These are phyloP conservation scores for Chamaedrilus cognettii DNA, from an alignment of 2,888 invertebrate species.

Conservation along the genomic window DNA sequence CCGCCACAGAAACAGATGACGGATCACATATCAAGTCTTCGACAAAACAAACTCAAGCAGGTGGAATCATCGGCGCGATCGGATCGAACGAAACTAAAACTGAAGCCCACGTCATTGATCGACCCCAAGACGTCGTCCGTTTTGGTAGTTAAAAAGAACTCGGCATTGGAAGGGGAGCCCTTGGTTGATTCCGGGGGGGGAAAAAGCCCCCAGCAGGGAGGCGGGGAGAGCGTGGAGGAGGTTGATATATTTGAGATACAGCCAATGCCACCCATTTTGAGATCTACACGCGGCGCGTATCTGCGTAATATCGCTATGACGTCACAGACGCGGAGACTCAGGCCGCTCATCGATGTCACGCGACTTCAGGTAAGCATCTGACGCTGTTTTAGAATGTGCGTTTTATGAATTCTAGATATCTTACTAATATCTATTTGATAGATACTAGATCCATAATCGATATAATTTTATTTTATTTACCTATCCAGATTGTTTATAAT, in stretches of 20 bases:
- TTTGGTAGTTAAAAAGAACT: background rate
- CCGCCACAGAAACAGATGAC: background rate
- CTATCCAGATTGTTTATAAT: too few species aligned
- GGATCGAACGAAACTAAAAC: background rate
- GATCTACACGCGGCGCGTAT: background rate
- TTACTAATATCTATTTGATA: too few species aligned
- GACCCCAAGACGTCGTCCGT: background rate
- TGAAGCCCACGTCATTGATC: background rate
- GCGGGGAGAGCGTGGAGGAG: background rate
- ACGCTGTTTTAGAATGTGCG: too few species aligned
- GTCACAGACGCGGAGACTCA: background rate
- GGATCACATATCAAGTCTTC: background rate
- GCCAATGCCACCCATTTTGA: background rate
- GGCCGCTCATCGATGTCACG: background rate
- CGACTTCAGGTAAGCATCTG: background rate
- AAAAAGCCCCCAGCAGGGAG: too few species aligned
- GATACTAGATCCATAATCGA: too few species aligned
- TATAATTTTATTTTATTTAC: too few species aligned
- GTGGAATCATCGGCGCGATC: background rate
- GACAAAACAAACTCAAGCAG: background rate
- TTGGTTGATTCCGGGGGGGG: background rate
- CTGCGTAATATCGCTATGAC: background rate
- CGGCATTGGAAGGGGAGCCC: background rate
- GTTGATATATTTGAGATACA: background rate
- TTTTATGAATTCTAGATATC: too few species aligned